Evolutionary conservation across 2,113 vertebrate genomes (phyloP), one percentile per base, ranked within the genome.

Genomic region (Heterochromis multidens): DNA sequence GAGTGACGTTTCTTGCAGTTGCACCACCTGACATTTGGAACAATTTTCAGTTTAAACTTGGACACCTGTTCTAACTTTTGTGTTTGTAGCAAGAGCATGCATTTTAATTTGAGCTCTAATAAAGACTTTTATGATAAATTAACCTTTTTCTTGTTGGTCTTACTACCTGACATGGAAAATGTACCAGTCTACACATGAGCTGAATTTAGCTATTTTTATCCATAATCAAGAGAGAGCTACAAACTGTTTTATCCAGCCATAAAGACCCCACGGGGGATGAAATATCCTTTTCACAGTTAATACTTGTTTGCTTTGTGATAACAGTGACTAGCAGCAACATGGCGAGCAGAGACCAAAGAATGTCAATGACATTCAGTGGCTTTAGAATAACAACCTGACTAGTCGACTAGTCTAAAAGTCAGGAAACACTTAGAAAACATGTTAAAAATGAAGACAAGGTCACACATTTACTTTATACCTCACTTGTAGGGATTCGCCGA

Each of bases 101-200:
- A 58, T 58, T 6, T 25, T 25, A n/a, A n/a, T n/a, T n/a, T n/a
- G n/a, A n/a, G n/a, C n/a, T n/a, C n/a, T n/a, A n/a, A n/a, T n/a
- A n/a, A n/a, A n/a, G n/a, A n/a, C n/a, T n/a, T n/a, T n/a, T n/a
- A n/a, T n/a, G n/a, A n/a, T n/a, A n/a, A n/a, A n/a, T n/a, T n/a
- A 58, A 58, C n/a, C n/a, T 13, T 58, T 58, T 13, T 10, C 56
- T 57, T n/a, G 0, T 23, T 13, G 56, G 56, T 57, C 54, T 3
- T 23, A 57, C n/a, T n/a, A 6, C n/a, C 11, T 57, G n/a, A 13
- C n/a, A 3, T 2, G 23, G n/a, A 10, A 57, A 57, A 9, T 6
- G n/a, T 10, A 0, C 1, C 0, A 23, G 0, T 56, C 33, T 35
- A 7, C 33, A 35, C 2, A 7, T 35, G 33, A 7, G 33, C 2